Conservation (phyloP, 2,888 invertebrate species). For the Coremacera marginata region DNA sequence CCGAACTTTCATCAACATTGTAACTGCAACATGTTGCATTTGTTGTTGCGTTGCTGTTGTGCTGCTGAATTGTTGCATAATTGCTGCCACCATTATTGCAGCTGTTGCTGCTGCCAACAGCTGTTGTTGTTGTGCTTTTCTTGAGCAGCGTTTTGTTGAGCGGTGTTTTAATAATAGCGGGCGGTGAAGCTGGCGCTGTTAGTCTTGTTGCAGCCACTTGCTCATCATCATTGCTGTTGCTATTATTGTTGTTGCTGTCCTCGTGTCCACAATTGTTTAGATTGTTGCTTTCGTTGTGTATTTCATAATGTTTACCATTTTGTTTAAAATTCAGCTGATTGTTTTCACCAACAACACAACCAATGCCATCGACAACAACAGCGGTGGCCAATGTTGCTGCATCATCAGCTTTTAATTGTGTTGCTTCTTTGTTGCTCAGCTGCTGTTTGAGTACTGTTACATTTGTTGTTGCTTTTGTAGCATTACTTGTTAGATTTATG, state of each 20-base stretch:
- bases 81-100: conserved; percentile 22
- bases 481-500: conserved; percentile 40
- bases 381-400: conserved; percentile 26
- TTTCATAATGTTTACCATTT: conserved; percentile 49
- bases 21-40: conserved; percentile 47
- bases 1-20: conserved; percentile 37
- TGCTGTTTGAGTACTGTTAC: conserved; percentile 35
- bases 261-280: conserved; percentile 40
- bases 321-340: conserved; percentile 40
- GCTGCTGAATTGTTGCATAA: background rate
- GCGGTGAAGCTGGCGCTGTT: background rate
- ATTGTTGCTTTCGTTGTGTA: conserved; percentile 42
- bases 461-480: conserved; percentile 38
- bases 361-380: background rate
- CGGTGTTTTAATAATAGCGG: conserved; percentile 59
- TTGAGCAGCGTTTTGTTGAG: conserved; percentile 60
- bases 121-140: conserved; percentile 53
- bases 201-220: background rate
- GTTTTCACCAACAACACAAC: background rate
- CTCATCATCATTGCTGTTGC: conserved; percentile 29
- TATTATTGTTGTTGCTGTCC: conserved; percentile 28
- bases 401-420: conserved; percentile 29
- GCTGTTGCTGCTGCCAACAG: conserved; percentile 4
- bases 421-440: conserved; percentile 30
- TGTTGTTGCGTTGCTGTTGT: conserved; percentile 43